A percentile compares a stretch with the other conserved stretches of the same genome.
Evolutionary conservation across 2,113 vertebrate genomes (phyloP).

Genomic region (Ophthalmolycus amberensis): DNA sequence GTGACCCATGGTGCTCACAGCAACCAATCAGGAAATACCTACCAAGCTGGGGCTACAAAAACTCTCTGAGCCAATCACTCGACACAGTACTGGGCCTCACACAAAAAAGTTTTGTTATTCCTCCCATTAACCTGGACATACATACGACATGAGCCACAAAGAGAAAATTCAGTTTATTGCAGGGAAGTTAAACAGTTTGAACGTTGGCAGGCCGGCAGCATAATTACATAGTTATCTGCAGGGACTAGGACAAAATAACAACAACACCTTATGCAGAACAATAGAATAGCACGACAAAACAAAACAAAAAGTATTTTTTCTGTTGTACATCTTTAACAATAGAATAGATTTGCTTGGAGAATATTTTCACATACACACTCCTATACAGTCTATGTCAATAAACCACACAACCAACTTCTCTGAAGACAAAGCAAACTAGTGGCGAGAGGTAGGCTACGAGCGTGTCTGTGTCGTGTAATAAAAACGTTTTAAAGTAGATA

Average conservation of each 20-base stretch:
- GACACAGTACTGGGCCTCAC: conserved; percentile 19
- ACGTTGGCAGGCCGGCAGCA: background rate
- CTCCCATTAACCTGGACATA: conserved; percentile 22
- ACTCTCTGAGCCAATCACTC: conserved; percentile 68
- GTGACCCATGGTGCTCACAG: conserved; percentile 69
- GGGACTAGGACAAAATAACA: background rate
- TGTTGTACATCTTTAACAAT: background rate
- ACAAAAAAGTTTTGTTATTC: conserved; percentile 18
- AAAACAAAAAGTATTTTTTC: background rate
- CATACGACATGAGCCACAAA: conserved; percentile 19
- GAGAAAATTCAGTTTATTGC: conserved; percentile 20
- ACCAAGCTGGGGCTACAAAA: conserved; percentile 73
- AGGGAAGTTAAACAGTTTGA: conserved; percentile 3
- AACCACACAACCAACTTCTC: conserved; percentile 20
- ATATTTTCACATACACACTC: background rate
- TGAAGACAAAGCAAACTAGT: conserved; percentile 22
- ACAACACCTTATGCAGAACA: background rate
- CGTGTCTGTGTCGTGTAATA: conserved; percentile 8
- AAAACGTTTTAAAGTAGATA: conserved; percentile 15
- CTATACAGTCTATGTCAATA: conserved; percentile 17
- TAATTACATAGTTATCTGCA: background rate
- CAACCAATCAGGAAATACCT: conserved; percentile 81
- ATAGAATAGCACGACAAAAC: background rate
- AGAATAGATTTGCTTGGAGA: background rate
- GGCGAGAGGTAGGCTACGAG: background rate